These are phyloP conservation scores for Rhopilema esculentum DNA, from an alignment of 30 jellyfish, hydroid and myxozoan species.

Conservation along the genomic window DNA sequence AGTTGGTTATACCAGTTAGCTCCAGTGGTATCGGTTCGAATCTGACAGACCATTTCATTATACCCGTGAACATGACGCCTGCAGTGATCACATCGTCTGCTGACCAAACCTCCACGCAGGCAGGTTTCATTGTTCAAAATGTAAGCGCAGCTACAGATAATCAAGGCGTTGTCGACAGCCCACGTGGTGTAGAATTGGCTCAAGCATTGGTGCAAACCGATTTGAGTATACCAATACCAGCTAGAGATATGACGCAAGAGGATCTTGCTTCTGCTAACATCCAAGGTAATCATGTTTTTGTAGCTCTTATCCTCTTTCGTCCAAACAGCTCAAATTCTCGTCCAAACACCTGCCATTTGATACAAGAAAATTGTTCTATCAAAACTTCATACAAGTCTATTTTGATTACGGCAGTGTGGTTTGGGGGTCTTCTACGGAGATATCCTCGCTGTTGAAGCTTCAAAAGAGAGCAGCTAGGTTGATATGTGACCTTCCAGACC, in stretches of 20 bases:
- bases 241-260: conserved; percentile 60
- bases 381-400: too few relatives aligned
- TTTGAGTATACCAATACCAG: conserved; percentile 77
- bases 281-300: conserved; percentile 44
- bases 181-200: conserved; percentile 64
- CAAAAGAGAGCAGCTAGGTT: too few relatives aligned
- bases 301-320: background rate
- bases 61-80: conserved; percentile 70
- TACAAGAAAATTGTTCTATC: too few relatives aligned
- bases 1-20: conserved; percentile 63
- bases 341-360: too few relatives aligned
- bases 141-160: conserved; percentile 40
- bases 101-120: conserved; percentile 32
- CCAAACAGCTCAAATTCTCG: too few relatives aligned
- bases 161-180: conserved; percentile 25
- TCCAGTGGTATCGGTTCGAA: conserved; percentile 53
- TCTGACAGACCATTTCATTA: conserved; percentile 65
- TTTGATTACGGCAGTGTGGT: too few relatives aligned
- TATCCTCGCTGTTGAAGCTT: too few relatives aligned
- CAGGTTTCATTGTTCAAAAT: conserved; percentile 73
- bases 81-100: conserved; percentile 58
- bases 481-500: too few relatives aligned
- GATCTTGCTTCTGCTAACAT: conserved; percentile 63
- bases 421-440: too few relatives aligned
- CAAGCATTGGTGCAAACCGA: conserved; percentile 88